Percentiles rank a stretch among this genome's conserved stretches.
These are phyloP conservation scores for Stenichneumon culpator DNA, from an alignment of 2,888 invertebrate species.

Conservation along the genomic window DNA sequence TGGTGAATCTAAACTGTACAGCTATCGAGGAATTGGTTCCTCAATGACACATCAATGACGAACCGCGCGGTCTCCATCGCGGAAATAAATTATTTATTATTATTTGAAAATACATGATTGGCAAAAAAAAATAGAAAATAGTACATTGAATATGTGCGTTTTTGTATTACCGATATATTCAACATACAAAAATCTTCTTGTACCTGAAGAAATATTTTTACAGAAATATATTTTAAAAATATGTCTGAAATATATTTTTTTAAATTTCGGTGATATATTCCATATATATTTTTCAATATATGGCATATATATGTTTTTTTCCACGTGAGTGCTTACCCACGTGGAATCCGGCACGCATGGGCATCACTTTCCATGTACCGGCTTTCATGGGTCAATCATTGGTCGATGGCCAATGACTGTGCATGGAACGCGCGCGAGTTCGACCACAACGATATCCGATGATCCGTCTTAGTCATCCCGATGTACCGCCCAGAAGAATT, in stretches of 20 bases:
- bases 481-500: constrained; percentile 27
- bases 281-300: not conserved
- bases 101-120: no score
- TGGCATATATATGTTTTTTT: no score
- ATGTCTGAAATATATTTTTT: no score
- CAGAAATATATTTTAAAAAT: not conserved
- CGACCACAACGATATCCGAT: constrained; percentile 64
- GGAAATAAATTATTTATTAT: no score
- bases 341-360: not conserved
- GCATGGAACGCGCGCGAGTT: not conserved
- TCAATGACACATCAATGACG: no score
- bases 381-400: not conserved
- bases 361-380: not conserved
- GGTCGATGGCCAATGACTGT: not conserved
- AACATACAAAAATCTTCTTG: no score
- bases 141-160: no score
- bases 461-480: constrained; percentile 77
- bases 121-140: no score
- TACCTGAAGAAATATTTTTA: no score
- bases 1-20: not conserved
- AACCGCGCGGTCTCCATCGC: no score
- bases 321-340: no score
- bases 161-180: not conserved
- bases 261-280: not conserved
- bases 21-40: no score